Conservation (phyloP, 2,888 invertebrate species). For the Elmis aenea region DNA sequence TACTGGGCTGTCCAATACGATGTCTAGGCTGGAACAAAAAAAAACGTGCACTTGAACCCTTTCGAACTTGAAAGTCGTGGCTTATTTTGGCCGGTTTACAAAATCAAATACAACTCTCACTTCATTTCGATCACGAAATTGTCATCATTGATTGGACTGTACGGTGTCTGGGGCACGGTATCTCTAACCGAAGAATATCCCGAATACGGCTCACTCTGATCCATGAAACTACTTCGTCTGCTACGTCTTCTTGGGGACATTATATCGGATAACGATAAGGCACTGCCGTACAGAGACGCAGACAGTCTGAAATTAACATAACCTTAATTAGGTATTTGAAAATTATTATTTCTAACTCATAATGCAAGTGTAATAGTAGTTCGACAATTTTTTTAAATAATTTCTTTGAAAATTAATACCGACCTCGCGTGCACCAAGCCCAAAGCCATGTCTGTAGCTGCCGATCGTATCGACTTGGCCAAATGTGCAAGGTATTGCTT, state of each 20-base stretch:
- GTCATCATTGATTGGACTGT: constrained; percentile 41
- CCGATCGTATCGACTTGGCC: constrained; percentile 79
- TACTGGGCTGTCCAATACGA: constrained; percentile 86
- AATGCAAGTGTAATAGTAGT: not conserved
- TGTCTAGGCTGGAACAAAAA: constrained; percentile 56
- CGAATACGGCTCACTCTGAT: constrained; percentile 29
- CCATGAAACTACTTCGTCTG: constrained; percentile 40
- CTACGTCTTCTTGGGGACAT: constrained; percentile 49
- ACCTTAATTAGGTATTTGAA: constrained; percentile 32
- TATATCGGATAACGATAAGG: constrained; percentile 40
- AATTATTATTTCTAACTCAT: not conserved
- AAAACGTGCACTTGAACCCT: no score
- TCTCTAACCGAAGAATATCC: constrained; percentile 41
- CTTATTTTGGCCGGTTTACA: no score
- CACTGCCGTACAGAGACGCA: constrained; percentile 42
- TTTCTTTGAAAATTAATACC: constrained; percentile 6
- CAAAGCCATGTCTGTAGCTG: constrained; percentile 91
- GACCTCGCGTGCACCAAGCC: constrained; percentile 73
- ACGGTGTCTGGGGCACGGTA: constrained; percentile 44
- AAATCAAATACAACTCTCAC: constrained; percentile 24
- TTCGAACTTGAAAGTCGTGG: no score
- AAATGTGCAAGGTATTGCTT: constrained; percentile 81
- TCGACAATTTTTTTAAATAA: no score
- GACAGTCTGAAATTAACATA: constrained; percentile 55
- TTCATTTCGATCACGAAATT: constrained; percentile 38